These are phyloP conservation scores for Caenorhabditis uteleia DNA, from an alignment of 2,888 invertebrate species.

Conservation along the genomic window DNA sequence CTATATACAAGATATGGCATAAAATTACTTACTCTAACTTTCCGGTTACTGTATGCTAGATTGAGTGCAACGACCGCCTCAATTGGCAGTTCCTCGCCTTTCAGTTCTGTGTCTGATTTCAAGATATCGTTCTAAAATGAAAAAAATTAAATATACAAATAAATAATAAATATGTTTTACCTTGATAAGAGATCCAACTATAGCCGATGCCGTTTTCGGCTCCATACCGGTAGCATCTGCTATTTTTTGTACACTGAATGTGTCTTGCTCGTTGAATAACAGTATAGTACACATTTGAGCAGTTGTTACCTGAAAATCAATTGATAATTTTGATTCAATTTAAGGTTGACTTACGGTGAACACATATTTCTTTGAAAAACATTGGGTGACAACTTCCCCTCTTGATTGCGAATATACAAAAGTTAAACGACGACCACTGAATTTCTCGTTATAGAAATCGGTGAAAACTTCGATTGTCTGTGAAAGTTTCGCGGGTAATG, in stretches of 20 bases:
- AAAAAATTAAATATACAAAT: constrained; percentile 9
- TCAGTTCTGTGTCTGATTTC: constrained; percentile 20
- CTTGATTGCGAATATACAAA: constrained; percentile 88
- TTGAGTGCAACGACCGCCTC: constrained; percentile 35
- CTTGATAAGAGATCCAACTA: constrained; percentile 80
- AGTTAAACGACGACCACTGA: constrained; percentile 94
- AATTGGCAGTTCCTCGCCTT: constrained; percentile 29
- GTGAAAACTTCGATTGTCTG: constrained; percentile 81
- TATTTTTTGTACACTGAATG: constrained; percentile 75
- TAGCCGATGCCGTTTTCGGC: constrained; percentile 79
- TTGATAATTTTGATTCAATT: no score
- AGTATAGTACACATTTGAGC: constrained; percentile 98
- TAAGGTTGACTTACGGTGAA: constrained; percentile 50
- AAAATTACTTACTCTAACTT: no score
- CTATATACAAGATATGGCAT: no score
- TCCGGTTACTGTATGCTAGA: constrained; percentile 75
- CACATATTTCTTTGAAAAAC: constrained; percentile 75
- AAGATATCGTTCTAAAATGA: constrained; percentile 44
- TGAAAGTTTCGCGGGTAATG: constrained; percentile 77
- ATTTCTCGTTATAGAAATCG: constrained; percentile 89
- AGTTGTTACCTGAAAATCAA: constrained; percentile 82
- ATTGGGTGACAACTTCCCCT: constrained; percentile 93
- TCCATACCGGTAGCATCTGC: constrained; percentile 46
- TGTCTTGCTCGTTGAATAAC: constrained; percentile 88
- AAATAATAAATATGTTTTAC: no score